A percentile compares a stretch with the other conserved stretches of the same genome.
Conservation (phyloP, 2,797 vertebrate species). For the Erethizon dorsatum region DNA sequence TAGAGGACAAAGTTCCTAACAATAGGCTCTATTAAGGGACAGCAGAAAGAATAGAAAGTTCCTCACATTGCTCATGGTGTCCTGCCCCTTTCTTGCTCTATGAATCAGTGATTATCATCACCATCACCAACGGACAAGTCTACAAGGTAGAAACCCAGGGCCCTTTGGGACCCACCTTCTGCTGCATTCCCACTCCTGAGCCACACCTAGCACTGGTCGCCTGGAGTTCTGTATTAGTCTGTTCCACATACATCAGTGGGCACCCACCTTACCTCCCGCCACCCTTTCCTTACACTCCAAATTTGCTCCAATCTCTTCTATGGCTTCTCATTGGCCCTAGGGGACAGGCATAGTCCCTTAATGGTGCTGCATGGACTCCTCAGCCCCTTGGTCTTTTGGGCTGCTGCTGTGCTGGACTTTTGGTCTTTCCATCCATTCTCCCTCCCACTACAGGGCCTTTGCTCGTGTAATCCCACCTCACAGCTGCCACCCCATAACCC, state of each 20-base stretch:
- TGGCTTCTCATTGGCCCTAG: background rate
- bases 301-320: background rate
- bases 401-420: background rate
- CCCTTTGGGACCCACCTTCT: background rate
- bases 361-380: rapidly evolving
- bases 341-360: background rate
- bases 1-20: background rate
- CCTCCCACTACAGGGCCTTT: background rate
- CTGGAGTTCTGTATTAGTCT: background rate
- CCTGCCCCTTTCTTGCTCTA: background rate
- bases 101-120: background rate
- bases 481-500: background rate
- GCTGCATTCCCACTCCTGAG: background rate
- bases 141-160: background rate
- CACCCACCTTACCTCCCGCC: background rate
- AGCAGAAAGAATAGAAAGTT: background rate
- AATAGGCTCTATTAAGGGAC: background rate
- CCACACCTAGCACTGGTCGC: background rate
- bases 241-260: background rate
- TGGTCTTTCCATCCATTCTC: background rate
- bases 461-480: background rate
- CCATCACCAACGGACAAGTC: background rate
- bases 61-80: background rate
- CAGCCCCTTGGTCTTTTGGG: background rate
- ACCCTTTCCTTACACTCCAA: background rate